phyloP scores from a whole-genome alignment of 2,888 invertebrate genomes.

The Caenorhabditis sp. region DNA sequence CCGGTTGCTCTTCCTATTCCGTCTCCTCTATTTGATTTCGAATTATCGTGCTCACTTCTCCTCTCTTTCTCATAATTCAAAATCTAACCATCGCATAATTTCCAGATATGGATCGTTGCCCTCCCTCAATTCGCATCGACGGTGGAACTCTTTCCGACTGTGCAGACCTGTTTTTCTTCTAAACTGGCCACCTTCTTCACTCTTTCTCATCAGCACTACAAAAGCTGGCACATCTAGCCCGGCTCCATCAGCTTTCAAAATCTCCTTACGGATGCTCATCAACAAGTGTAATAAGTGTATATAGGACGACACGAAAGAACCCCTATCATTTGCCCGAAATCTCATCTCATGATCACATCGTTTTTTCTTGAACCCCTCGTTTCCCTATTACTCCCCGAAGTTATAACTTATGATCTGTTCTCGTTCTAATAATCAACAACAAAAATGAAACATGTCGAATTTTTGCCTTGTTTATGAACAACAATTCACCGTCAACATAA shows the following conservation, averaged over 20 bases:
- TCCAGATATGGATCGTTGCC: conserved; percentile 61
- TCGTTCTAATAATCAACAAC: conserved; percentile 14
- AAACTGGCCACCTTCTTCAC: background rate
- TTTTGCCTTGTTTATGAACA: conserved; percentile 21
- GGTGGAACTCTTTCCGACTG: conserved; percentile 59
- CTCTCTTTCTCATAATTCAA: background rate
- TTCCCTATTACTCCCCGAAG: conserved; percentile 5
- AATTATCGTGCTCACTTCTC: background rate
- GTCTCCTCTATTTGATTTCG: background rate
- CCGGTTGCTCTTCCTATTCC: background rate
- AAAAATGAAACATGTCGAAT: conserved; percentile 24
- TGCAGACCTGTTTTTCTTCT: conserved; percentile 63
- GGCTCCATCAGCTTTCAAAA: conserved; percentile 32
- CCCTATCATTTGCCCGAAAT: conserved; percentile 32
- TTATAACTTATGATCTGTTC: conserved; percentile 43
- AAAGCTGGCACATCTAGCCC: conserved; percentile 20
- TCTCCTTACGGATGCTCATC: conserved; percentile 28
- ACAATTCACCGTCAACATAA: conserved; percentile 12
- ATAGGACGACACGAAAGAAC: conserved; percentile 31
- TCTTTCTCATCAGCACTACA: background rate
- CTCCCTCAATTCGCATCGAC: conserved; percentile 62
- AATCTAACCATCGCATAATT: background rate
- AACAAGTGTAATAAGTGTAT: conserved; percentile 63
- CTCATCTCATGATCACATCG: conserved; percentile 59
- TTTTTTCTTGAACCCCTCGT: conserved; percentile 9